Evolutionary conservation across 2,797 vertebrate species (phyloP), one percentile per base, ranked within the genome.

Genomic region (Pseudotriccus pelzelni): DNA sequence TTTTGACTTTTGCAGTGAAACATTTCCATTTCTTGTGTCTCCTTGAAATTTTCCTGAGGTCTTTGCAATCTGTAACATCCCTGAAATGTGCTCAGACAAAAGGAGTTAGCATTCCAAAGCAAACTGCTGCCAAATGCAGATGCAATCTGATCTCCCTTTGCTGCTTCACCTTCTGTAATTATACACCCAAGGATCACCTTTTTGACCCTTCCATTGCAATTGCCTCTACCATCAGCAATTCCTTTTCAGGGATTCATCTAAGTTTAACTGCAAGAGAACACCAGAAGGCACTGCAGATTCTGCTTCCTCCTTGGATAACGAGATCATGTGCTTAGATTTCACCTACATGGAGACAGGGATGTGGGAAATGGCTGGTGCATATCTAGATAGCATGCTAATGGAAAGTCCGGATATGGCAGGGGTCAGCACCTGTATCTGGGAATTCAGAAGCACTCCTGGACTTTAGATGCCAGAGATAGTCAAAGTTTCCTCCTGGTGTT

Each of bases 161-260:
- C 89, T 80, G 53, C 78, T 69, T 89, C 90, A 87, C 84, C 92
- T 89, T 85, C 92, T 90, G 87, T 90, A 94, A 95, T 92, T 89
- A 58, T 96, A 97, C 12, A 89, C 93, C 84, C 64, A 25, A 72
- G 50, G 66, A 77, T 92, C 75, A 91, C 89, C 84, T 93, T 89
- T 84, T 89, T 95, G 89, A 90, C 84, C 76, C 84, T 47, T 62
- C 68, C n/a, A 23, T 53, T 87, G 53, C 75, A 89, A 87, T 68
- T 90, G 89, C 32, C 39, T 84, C 64, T 66, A 32, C 76, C 73
- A 86, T 81, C 85, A 90, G 76, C 85, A 87, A n/a, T 64, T 92
- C 76, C 58, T 91, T 81, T 94, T 85, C 78, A 89, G 86, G 75
- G 64, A 69, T 0, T 1, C 76, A 46, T 94, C 79, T 94, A 93